phyloP scores from a whole-genome alignment of 2,113 vertebrate genomes.

The Ivindomyrus marchei region DNA sequence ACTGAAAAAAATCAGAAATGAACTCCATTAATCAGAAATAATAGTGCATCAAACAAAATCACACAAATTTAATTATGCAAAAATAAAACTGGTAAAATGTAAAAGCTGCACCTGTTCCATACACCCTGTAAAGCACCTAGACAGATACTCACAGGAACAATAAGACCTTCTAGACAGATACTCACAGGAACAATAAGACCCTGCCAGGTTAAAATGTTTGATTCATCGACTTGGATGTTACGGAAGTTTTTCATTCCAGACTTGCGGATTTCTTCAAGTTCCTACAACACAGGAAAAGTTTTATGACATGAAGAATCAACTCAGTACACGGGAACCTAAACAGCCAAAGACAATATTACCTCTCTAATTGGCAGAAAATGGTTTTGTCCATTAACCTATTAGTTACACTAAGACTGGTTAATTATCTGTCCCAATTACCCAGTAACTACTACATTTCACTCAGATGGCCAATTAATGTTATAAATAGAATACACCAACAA shows the following conservation, averaged over 20 bases:
- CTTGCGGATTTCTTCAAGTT: conserved; percentile 96
- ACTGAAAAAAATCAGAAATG: background rate
- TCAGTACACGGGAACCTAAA: background rate
- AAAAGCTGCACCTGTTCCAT: background rate
- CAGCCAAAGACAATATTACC: background rate
- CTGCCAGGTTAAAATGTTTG: conserved; percentile 99
- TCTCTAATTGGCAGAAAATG: background rate
- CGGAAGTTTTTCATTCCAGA: conserved; percentile 99
- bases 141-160: conserved; percentile 87
- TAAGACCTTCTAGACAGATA: conserved; percentile 76
- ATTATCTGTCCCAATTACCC: background rate
- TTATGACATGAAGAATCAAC: background rate
- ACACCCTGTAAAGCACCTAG: background rate
- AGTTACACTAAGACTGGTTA: background rate
- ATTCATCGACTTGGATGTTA: conserved; percentile 98
- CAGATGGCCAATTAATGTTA: background rate
- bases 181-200: conserved; percentile 99
- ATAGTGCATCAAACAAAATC: background rate
- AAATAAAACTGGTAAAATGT: background rate
- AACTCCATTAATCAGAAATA: background rate
- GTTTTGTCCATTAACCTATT: background rate
- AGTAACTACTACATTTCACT: background rate
- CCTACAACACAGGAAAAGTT: conserved; percentile 61
- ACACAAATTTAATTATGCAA: background rate
- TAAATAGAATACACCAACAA: background rate